Percentiles rank a stretch among this genome's conserved stretches.
phyloP scores from a whole-genome alignment of 2,888 invertebrate genomes.

The Noctua janthina region DNA sequence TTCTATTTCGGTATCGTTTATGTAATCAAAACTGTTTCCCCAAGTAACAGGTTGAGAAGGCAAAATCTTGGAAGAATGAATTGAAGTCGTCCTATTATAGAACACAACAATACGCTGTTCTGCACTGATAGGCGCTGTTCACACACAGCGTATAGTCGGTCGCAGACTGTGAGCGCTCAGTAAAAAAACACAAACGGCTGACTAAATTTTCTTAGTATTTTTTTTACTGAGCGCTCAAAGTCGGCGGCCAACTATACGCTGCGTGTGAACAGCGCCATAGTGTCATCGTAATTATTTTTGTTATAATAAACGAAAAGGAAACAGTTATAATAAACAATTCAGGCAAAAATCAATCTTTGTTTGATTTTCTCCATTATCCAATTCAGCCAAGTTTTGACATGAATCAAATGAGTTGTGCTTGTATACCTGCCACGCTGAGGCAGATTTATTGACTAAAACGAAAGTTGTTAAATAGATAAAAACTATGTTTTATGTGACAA shows the following conservation, averaged over 20 bases:
- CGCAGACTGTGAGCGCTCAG: too few relatives aligned
- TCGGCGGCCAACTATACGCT: too few relatives aligned
- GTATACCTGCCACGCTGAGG: conserved; percentile 29
- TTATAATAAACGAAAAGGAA: conserved; percentile 16
- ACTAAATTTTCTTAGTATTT: too few relatives aligned
- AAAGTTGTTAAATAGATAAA: conserved; percentile 32
- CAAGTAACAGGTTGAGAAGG: conserved; percentile 4
- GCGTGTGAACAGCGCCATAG: not conserved
- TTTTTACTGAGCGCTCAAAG: too few relatives aligned
- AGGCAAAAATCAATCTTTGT: conserved; percentile 12
- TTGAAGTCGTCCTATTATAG: not conserved
- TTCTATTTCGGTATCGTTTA: conserved; percentile 33
- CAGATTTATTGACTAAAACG: conserved; percentile 52
- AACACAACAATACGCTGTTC: conserved; percentile 17
- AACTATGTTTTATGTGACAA: conserved; percentile 7
- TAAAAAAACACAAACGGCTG: too few relatives aligned
- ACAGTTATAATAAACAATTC: conserved; percentile 27
- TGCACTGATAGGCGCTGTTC: conserved; percentile 4
- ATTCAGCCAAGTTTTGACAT: conserved; percentile 21
- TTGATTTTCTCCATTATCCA: conserved; percentile 41
- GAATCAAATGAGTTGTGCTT: conserved; percentile 36
- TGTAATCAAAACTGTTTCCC: conserved; percentile 7
- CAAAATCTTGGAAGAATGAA: not conserved
- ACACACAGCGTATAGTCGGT: too few relatives aligned
- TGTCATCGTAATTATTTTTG: conserved; percentile 32